These are phyloP conservation scores for Argynnis bischoffii DNA, from an alignment of 2,888 invertebrate genomes.

Conservation along the genomic window DNA sequence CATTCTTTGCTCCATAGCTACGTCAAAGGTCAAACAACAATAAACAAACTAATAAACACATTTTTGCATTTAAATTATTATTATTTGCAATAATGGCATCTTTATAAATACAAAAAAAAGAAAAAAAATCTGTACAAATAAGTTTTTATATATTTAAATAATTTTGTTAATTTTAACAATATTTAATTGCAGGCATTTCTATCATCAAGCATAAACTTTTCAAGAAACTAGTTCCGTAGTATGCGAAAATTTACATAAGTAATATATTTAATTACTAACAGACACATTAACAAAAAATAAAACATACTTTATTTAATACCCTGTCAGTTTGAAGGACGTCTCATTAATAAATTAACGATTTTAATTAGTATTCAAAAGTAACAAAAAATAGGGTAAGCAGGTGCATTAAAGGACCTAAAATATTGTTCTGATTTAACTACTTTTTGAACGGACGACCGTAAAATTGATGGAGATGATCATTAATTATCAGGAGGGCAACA, in stretches of 20 bases:
- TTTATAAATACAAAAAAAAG: no score
- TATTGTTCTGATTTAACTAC: constrained; percentile 51
- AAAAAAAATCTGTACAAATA: no score
- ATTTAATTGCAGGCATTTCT: no score
- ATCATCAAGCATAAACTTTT: no score
- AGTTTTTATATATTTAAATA: no score
- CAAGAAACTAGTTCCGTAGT: no score
- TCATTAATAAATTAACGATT: constrained; percentile 30
- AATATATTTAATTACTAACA: background rate
- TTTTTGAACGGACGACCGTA: constrained; percentile 70
- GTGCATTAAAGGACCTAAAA: constrained; percentile 54
- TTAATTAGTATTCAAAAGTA: constrained; percentile 34
- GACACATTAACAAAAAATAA: background rate
- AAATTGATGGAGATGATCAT: constrained; percentile 76
- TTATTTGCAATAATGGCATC: no score
- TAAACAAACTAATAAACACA: no score
- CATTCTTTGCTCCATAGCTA: no score
- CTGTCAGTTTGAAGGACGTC: constrained; percentile 10
- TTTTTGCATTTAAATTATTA: no score
- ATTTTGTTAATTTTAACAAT: no score
- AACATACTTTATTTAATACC: background rate
- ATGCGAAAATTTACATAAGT: background rate
- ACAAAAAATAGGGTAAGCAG: constrained; percentile 50
- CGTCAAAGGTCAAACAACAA: no score
- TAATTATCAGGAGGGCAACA: constrained; percentile 70